Evolutionary conservation across 2,888 invertebrate species (phyloP), one percentile per base, ranked within the genome.

Genomic region (Zootermopsis nevadensis): DNA sequence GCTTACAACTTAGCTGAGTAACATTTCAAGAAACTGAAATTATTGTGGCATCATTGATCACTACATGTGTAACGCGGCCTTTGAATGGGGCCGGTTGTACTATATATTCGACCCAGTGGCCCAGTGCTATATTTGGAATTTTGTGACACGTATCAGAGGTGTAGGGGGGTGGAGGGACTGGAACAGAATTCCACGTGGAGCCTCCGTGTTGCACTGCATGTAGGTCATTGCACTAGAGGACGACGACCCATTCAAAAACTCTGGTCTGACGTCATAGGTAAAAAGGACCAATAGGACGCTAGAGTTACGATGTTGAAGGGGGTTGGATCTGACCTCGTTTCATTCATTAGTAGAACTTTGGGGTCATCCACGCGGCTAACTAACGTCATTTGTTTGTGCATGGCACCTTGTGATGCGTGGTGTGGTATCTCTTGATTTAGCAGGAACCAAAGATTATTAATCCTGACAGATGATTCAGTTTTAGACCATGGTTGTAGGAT

Each of bases 21-120:
- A n/a, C n/a, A n/a, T n/a, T n/a, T n/a, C n/a, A n/a, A n/a, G n/a
- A n/a, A n/a, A n/a, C n/a, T n/a, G n/a, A n/a, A n/a, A n/a, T n/a
- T n/a, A n/a, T n/a, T n/a, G n/a, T n/a, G n/a, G n/a, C n/a, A n/a
- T n/a, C n/a, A n/a, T n/a, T n/a, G n/a, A n/a, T n/a, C n/a, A 48
- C 19, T 15, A 19, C 48, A 1, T 19, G 33, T 24, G 35, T 74
- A 38, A 74, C 38, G 38, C 38, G 74, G 74, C 74, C 74, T 74
- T 69, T 24, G 10, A 10, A 12, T 33, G 12, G 69, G 38, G 2
- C n/a, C 33, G n/a, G 0, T 7, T n/a, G 22, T 3, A 2, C 33
- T 15, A n/a, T 79, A 27, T n/a, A 66, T 33, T 60, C n/a, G 81
- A 72, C 81, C 81, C 48, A 81, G 81, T 81, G 53, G 53, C 81